Evolutionary conservation across 2,888 invertebrate species (phyloP), one percentile per base, ranked within the genome.

Genomic region (Eristalis arbustorum): DNA sequence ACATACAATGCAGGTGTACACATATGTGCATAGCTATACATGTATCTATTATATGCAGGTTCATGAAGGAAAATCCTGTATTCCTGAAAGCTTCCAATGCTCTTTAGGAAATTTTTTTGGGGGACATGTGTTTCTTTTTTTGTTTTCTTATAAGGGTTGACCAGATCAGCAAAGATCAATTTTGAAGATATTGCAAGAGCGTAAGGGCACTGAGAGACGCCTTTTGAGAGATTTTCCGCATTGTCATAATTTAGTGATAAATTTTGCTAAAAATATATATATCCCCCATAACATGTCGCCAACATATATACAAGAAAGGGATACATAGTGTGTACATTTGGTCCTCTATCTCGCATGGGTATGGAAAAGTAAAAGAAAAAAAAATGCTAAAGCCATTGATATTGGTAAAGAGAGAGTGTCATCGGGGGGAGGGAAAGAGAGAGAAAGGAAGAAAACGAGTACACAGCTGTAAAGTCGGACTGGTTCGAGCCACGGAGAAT

Each of bases 281-380:
- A 34, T 40, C 42, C 6, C 10, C 2, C 18, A n/a, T 49, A 42
- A 42, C 64, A 74, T 74, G 56, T 64, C 61, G 56, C 61, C 56
- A 28, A 69, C 49, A 68, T 22, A 67, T 75, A 56, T 56, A 28
- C 3, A 63, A 11, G 49, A 84, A 75, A 84, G 73, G 23, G 84
- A 84, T 25, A 63, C 4, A 37, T 37, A 61, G 23, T 72, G 28
- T 49, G 18, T 42, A 18, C 14, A 62, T 0, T 62, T 25, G 40
- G 71, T 67, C 14, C 42, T 79, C 75, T 79, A 61, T 80, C 23
- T 75, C 71, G 31, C 40, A 6, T 25, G 66, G 64, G 64, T 57
- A 63, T 63, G 64, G 49, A 57, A 68, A 42, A 57, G 5, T 3
- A 42, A 71, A 64, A 66, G 31, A 61, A 68, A 68, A 57, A 18